Evolutionary conservation across 2,113 vertebrate species (phyloP), one percentile per base, ranked within the genome.

Genomic region (Pheucticus melanocephalus): DNA sequence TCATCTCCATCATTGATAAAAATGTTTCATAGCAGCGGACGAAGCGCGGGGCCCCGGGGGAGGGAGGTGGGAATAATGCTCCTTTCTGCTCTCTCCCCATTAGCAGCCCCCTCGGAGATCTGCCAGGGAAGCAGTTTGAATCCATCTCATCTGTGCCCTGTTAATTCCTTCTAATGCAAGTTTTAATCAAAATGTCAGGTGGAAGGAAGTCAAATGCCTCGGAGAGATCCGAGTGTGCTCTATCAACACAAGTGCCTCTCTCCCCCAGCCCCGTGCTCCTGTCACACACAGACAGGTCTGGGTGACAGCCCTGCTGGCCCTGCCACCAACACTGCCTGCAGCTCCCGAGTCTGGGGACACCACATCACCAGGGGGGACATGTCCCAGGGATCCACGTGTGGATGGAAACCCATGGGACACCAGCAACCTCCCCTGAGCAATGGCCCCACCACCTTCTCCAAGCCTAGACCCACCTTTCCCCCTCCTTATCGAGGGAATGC

Each of bases 121-220:
- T 95, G 95, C 95, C 81, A 83, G 83, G 91, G 95, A 97, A 94
- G 95, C 94, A 79, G 76, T 91, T 92, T 95, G 91, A 96, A 96
- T 96, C 95, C 94, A 79, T 94, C 95, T 95, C 94, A 91, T 95
- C 93, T 68, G 94, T 79, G 86, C 91, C 95, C 94, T 78, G 94
- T 84, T 95, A 96, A 97, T 97, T 96, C 92, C 92, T 89, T 86
- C 87, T 96, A 96, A 96, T 95, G 95, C 95, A 95, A 97, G 92
- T 96, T 97, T 95, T 97, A 96, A 97, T 96, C 96, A 96, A 97
- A 95, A 95, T 91, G 96, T 95, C 94, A 97, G 95, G 94, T 96
- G 91, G 91, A 92, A 96, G 96, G 90, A 95, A 97, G 89, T 95
- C 91, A 92, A 92, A 96, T 61, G 94, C 96, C 96, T 96, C 2